phyloP scores from a whole-genome alignment of 2,797 vertebrate genomes.

The Cottoperca gobio region DNA sequence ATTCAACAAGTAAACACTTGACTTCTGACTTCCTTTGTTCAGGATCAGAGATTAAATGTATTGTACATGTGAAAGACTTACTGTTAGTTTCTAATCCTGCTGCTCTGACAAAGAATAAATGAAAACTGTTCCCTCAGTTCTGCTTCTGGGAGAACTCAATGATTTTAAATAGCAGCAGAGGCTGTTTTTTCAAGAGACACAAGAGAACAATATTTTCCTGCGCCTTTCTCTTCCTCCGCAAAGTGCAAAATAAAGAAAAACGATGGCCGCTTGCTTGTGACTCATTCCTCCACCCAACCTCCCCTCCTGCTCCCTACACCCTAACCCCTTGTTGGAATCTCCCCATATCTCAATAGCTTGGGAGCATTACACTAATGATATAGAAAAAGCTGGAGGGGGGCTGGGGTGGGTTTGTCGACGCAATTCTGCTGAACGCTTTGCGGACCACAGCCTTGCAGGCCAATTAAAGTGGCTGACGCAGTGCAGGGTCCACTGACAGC shows the following conservation, averaged over 20 bases:
- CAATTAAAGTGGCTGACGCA: conserved; percentile 81
- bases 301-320: conserved; percentile 13
- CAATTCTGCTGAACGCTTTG: conserved; percentile 70
- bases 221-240: conserved; percentile 25
- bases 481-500: conserved; percentile 71
- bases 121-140: not conserved
- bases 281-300: conserved; percentile 54
- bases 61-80: not conserved
- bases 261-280: conserved; percentile 55
- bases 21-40: not conserved
- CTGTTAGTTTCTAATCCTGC: not conserved
- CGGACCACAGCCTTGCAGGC: conserved; percentile 67
- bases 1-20: not conserved
- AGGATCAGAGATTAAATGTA: not conserved
- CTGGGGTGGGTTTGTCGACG: conserved; percentile 29
- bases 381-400: conserved; percentile 40
- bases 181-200: conserved; percentile 17
- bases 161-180: conserved; percentile 6
- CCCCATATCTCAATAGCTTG: conserved; percentile 60
- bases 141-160: not conserved
- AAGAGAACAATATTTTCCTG: conserved; percentile 11
- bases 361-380: conserved; percentile 82
- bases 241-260: conserved; percentile 37
- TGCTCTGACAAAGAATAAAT: not conserved
- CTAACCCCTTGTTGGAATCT: conserved; percentile 57